A percentile compares a stretch with the other conserved stretches of the same genome.
Evolutionary conservation across 1,140 invertebrate species (phyloP).

Genomic region (Lethrus apterus): DNA sequence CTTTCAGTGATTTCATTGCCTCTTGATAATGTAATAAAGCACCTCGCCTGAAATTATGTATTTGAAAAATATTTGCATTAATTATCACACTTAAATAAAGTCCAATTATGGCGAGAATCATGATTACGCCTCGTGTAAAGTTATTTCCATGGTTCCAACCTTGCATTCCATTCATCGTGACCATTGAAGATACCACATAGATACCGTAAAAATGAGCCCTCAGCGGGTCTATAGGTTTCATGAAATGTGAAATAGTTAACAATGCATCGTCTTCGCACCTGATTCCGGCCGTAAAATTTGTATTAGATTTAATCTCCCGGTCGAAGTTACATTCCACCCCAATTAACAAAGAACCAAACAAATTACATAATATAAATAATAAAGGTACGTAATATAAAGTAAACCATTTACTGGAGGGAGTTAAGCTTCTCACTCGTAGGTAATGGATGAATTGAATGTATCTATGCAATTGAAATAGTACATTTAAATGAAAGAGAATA

Average conservation of each 20-base stretch:
- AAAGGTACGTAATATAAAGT: background rate
- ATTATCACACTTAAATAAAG: constrained; percentile 1
- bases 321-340: background rate
- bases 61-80: background rate
- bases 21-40: background rate
- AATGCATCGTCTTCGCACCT: background rate
- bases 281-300: background rate
- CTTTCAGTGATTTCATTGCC: constrained; percentile 1
- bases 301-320: background rate
- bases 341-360: background rate
- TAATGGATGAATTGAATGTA: background rate
- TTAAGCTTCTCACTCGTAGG: background rate
- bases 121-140: background rate
- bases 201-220: background rate
- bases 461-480: constrained; percentile 1
- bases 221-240: background rate
- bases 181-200: background rate
- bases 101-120: background rate
- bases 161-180: constrained; percentile 5
- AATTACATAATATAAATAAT: background rate
- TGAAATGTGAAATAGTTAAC: background rate
- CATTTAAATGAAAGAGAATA: constrained; percentile 2
- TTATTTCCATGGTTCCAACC: background rate
- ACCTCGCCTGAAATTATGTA: background rate
- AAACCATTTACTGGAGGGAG: background rate